Evolutionary conservation across 2,113 vertebrate species (phyloP).

Genomic region (Sitta europaea): DNA sequence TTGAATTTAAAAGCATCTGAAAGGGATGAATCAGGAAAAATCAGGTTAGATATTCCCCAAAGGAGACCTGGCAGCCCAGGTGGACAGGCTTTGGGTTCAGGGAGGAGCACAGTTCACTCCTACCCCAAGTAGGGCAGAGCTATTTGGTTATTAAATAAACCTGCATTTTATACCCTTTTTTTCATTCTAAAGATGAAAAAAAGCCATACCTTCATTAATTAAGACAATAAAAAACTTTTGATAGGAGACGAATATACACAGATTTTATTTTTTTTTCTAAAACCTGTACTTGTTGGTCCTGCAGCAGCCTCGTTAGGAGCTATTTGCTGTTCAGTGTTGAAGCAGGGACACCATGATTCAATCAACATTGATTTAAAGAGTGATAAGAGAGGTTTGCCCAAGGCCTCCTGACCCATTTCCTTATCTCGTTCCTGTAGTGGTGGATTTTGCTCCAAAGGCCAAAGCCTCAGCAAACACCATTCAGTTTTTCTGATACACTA

Average conservation of each 20-base stretch:
- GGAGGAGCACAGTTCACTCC: background rate
- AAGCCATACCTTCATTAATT: background rate
- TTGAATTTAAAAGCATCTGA: background rate
- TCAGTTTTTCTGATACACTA: background rate
- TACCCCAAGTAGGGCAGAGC: background rate
- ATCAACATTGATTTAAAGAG: background rate
- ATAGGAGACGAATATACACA: background rate
- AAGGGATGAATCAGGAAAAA: background rate
- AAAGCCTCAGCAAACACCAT: background rate
- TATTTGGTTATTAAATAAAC: background rate
- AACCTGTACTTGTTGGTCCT: background rate
- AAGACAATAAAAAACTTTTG: background rate
- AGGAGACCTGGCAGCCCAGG: background rate
- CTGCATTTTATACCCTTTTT: background rate
- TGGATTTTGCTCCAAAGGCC: background rate
- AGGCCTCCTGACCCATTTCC: background rate
- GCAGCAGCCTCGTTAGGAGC: background rate
- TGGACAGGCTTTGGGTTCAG: background rate
- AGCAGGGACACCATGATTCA: background rate
- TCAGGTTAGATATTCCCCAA: no score
- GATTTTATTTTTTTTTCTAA: background rate
- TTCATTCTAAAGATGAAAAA: no score
- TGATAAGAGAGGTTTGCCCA: background rate
- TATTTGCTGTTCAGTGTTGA: background rate
- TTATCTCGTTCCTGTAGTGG: background rate